Conservation (phyloP, 2,113 vertebrate genomes). For the Sakesphorus luctuosus region DNA sequence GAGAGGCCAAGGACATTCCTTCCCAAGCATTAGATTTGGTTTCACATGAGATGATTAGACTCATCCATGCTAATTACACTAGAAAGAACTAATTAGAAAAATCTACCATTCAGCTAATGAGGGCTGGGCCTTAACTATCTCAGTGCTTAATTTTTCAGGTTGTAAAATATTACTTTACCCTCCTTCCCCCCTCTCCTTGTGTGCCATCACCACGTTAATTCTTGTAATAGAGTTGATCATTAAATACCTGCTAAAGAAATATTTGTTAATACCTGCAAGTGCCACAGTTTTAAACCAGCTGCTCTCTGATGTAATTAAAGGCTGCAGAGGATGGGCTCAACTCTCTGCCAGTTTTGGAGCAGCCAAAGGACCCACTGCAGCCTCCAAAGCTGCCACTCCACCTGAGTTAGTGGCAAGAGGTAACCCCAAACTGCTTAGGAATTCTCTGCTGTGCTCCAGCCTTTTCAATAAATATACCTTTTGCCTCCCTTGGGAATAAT, state of each 20-base stretch:
- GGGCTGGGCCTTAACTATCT: constrained; percentile 89
- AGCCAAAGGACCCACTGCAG: not conserved
- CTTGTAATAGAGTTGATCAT: constrained; percentile 56
- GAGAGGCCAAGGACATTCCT: constrained; percentile 93
- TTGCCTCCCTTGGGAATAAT: constrained; percentile 42
- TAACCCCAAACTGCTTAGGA: not conserved
- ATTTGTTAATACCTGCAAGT: constrained; percentile 33
- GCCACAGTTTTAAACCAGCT: not conserved
- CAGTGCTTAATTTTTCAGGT: constrained; percentile 83
- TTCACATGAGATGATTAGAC: constrained; percentile 97
- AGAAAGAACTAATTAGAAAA: constrained; percentile 98
- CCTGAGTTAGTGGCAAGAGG: not conserved
- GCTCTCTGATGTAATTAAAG: not conserved
- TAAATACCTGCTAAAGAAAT: constrained; percentile 59
- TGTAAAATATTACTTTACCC: constrained; percentile 74
- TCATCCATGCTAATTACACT: constrained; percentile 93
- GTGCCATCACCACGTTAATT: constrained; percentile 60
- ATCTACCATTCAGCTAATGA: constrained; percentile 95
- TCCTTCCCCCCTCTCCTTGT: constrained; percentile 31
- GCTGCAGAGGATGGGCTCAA: not conserved
- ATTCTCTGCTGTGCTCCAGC: constrained; percentile 27
- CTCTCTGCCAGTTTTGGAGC: not conserved
- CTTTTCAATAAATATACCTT: constrained; percentile 40
- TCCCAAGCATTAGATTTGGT: constrained; percentile 92
- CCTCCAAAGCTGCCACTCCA: not conserved